Percentiles rank a stretch among this genome's conserved stretches.
Conservation (phyloP, 2,888 invertebrate genomes). For the Idaea biselata region DNA sequence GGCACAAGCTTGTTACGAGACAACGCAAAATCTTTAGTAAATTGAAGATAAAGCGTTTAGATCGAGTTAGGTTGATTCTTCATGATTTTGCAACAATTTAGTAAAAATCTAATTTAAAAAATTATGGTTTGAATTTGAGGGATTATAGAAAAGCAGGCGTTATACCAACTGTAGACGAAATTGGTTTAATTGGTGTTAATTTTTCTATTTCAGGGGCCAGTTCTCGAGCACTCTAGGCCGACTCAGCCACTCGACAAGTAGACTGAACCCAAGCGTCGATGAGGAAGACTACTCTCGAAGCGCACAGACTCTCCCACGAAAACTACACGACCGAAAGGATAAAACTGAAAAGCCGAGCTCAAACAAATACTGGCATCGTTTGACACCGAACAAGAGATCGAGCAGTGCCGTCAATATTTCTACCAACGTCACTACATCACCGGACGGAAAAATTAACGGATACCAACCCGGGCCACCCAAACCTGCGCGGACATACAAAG, state of each 20-base stretch:
- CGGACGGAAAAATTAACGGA: constrained; percentile 69
- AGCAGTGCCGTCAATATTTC: constrained; percentile 85
- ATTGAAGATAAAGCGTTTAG: constrained; percentile 30
- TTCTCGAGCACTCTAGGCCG: constrained; percentile 89
- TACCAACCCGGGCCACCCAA: constrained; percentile 85
- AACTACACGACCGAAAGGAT: constrained; percentile 77
- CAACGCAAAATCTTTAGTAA: constrained; percentile 44
- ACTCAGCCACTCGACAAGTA: constrained; percentile 90
- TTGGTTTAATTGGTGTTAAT: constrained; percentile 36
- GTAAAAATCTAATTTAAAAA: too few species aligned
- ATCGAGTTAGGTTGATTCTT: neutral
- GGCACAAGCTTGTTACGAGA: constrained; percentile 50
- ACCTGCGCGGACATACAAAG: constrained; percentile 89
- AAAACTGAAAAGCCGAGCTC: constrained; percentile 70
- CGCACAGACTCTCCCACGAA: constrained; percentile 89
- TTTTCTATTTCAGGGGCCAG: constrained; percentile 82
- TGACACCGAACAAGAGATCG: constrained; percentile 78
- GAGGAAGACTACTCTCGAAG: constrained; percentile 80
- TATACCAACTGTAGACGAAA: too few species aligned
- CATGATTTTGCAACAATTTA: neutral
- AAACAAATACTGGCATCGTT: constrained; percentile 70
- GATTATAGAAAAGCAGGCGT: too few species aligned
- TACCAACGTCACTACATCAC: constrained; percentile 54
- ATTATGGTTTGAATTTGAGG: too few species aligned
- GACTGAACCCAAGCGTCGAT: constrained; percentile 81